Percentiles rank a stretch among this genome's conserved stretches.
Conservation (phyloP, 2,797 vertebrate genomes). For the Spheniscus humboldti region DNA sequence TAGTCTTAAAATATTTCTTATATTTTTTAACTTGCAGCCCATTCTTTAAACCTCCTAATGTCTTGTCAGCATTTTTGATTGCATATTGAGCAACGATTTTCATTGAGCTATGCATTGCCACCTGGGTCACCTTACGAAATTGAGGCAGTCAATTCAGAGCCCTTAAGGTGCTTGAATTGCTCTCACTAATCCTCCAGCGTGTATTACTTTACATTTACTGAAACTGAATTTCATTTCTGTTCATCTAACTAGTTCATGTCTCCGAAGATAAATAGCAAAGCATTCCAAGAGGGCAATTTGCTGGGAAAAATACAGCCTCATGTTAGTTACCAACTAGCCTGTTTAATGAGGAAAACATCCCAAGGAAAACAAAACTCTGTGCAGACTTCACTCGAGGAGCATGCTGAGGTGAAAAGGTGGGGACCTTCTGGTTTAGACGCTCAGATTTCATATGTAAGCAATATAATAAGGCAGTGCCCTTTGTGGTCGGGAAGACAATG, state of each 20-base stretch:
- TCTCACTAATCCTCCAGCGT: not conserved
- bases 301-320: not conserved
- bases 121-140: not conserved
- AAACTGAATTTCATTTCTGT: slow-evolving; percentile 1
- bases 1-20: not conserved
- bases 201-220: not conserved
- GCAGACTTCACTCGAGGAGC: not conserved
- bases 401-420: not conserved
- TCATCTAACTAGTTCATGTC: not conserved
- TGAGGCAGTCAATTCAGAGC: not conserved
- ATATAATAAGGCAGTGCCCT: not conserved
- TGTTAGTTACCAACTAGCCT: not conserved
- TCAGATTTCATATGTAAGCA: not conserved
- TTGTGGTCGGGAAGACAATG: not conserved
- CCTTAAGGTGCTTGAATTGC: not conserved
- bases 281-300: not conserved
- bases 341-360: not conserved
- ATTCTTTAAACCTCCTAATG: not conserved
- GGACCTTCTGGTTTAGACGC: not conserved
- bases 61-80: not conserved
- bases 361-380: not conserved
- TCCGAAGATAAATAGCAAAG: not conserved
- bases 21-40: not conserved
- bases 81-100: not conserved
- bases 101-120: not conserved